phyloP scores from a whole-genome alignment of 2,888 invertebrate species.

The Hemistola chrysoprasaria region DNA sequence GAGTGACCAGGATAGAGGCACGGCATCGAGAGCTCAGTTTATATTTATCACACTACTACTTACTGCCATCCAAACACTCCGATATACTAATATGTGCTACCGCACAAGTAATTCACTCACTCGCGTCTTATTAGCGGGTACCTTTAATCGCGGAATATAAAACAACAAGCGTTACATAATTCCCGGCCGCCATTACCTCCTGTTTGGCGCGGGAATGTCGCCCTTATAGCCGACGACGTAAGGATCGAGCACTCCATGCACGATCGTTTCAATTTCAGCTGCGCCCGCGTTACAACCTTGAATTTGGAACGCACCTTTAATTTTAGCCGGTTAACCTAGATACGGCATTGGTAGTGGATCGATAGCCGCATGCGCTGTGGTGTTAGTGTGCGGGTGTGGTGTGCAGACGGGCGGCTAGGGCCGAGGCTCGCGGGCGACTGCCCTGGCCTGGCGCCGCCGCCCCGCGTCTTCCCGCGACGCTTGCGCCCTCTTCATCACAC shows the following conservation, averaged over 20 bases:
- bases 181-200: slow-evolving; percentile 64
- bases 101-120: slow-evolving; percentile 31
- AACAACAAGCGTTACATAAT: slow-evolving; percentile 74
- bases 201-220: slow-evolving; percentile 58
- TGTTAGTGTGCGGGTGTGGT: slow-evolving; percentile 43
- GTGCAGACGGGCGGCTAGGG: slow-evolving; percentile 45
- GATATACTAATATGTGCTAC: slow-evolving; percentile 19
- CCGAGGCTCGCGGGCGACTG: slow-evolving; percentile 56
- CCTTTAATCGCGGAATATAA: slow-evolving; percentile 29
- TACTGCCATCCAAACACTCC: slow-evolving; percentile 58
- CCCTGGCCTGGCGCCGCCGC: slow-evolving; percentile 36
- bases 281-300: slow-evolving; percentile 79
- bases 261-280: slow-evolving; percentile 70
- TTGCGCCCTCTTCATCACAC: slow-evolving; percentile 33
- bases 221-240: slow-evolving; percentile 43
- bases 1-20: slow-evolving; percentile 10
- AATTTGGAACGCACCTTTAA: slow-evolving; percentile 80
- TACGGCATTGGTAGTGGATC: slow-evolving; percentile 56
- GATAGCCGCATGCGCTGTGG: slow-evolving; percentile 75
- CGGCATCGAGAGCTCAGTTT: slow-evolving; percentile 50
- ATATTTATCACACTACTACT: slow-evolving; percentile 67
- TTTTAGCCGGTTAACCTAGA: slow-evolving; percentile 81
- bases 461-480: slow-evolving; percentile 32
- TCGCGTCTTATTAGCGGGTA: too few relatives aligned
- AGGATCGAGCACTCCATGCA: slow-evolving; percentile 53